Evolutionary conservation across 2,888 invertebrate genomes (phyloP), one percentile per base, ranked within the genome.

Genomic region (Eumerus sabulonum): DNA sequence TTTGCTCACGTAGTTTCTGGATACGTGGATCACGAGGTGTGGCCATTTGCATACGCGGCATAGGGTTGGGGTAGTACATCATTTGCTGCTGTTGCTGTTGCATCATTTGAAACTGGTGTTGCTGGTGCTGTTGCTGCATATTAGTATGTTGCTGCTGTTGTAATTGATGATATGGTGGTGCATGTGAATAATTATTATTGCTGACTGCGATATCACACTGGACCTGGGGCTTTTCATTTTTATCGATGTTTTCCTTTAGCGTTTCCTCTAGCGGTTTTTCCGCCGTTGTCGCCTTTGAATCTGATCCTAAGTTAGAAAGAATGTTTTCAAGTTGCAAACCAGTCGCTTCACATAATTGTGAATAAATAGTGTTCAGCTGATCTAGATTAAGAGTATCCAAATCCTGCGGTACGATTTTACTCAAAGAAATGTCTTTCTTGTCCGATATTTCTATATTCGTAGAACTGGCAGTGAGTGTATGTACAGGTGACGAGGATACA

Each of bases 251-350:
- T 7, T 27, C 3, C 27, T 27, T 7, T 27, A 7, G 27, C 27
- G 2, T 27, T 27, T 27, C 27, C 7, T 7, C 27, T 27, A 27
- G 7, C 7, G 3, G 3, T 7, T 27, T 27, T 27, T 27, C 27
- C 3, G 27, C 27, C 2, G 27, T 27, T 27, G 27, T 27, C 27
- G 27, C 3, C 7, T 27, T 27, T 5, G 67, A 63, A 53, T 68
- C 42, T 1, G 5, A 48, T 2, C 62, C 63, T 14, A 77, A 17
- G 9, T 73, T 59, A 0, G 2, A 36, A 9, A 79, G 45, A 14
- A 74, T 18, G 17, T 68, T 45, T 45, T 79, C 74, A n/a, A 79
- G 45, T 40, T 59, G 53, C n/a, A 79, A 68, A 3, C 79, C 79
- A 11, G 79, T 79, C 42, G 35, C 50, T 35, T 79, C 27, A 12